Conservation (phyloP, 2,113 vertebrate species). For the Grammomys dolichurus region DNA sequence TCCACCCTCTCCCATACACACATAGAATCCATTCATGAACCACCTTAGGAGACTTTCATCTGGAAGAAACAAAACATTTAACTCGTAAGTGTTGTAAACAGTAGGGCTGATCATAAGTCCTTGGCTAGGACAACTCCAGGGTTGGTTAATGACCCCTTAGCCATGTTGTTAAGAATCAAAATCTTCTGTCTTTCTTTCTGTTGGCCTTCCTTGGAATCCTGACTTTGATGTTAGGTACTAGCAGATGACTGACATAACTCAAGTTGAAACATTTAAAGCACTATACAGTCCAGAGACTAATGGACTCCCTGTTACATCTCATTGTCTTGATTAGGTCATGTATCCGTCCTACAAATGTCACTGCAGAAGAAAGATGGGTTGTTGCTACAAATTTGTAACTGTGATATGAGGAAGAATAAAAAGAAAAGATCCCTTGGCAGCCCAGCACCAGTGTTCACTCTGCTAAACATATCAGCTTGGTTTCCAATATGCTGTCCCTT, state of each 20-base stretch:
- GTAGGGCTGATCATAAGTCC: slow-evolving; percentile 4
- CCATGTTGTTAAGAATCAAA: background rate
- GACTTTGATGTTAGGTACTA: slow-evolving; percentile 22
- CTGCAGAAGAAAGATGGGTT: background rate
- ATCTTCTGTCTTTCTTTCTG: slow-evolving; percentile 32
- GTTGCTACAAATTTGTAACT: slow-evolving; percentile 28
- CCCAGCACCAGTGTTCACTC: background rate
- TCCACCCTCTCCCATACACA: background rate
- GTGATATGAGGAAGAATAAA: slow-evolving; percentile 1
- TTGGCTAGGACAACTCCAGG: background rate
- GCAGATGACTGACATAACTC: slow-evolving; percentile 23
- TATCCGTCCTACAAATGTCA: background rate
- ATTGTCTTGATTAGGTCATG: slow-evolving; percentile 31
- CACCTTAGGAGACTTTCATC: background rate
- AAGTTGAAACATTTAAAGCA: background rate
- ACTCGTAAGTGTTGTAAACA: slow-evolving; percentile 8
- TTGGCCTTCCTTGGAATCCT: background rate
- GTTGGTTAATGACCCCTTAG: background rate
- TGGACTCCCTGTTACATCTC: background rate
- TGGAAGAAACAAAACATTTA: slow-evolving; percentile 41
- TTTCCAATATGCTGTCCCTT: background rate
- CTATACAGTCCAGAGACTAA: background rate
- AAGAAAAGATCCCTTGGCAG: background rate
- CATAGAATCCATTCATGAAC: slow-evolving; percentile 30
- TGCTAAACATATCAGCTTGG: background rate